Base-by-base conservation (phyloP, 2,797 vertebrate species). In the Knipowitschia caucasica region DNA sequence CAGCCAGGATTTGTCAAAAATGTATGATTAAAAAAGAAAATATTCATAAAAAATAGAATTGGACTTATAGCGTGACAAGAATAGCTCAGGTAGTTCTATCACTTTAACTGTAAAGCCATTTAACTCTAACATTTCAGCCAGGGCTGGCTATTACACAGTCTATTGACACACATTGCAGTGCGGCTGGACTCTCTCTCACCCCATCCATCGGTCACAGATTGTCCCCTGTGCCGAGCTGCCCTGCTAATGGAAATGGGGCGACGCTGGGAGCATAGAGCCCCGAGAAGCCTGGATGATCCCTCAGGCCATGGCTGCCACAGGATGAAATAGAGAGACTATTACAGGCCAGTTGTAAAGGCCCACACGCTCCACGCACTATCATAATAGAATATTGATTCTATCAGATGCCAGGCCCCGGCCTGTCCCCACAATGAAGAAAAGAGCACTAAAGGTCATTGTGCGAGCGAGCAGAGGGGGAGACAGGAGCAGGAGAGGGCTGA, bases 311-410 rank as follows among this genome's bases (percentile, higher is more conserved):
- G 87, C 88, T 89, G 88, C 87, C 87, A 90, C 74, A 58, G 86
- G 83, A 91, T 90, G 88, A 92, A 91, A 91, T 90, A 90, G 84
- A 77, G 85, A 90, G 85, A 86, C 90, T 89, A 91, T 92, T 92
- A 85, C 85, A 81, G 89, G 76, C 73, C 76, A 82, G 90, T 87
- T 92, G 82, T 90, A 86, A 91, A 92, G 85, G 85, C 80, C 74
- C 88, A 79, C 75, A 88, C 88, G 82, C 88, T 84, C 75, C 83
- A 77, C 77, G 85, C 89, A 89, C 86, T 90, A 91, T 94, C 60
- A 39, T 95, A 96, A 96, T 95, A 93, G 89, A 93, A 93, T 98
- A 96, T 95, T 95, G 94, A 98, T 96, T 94, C 91, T 90, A 89
- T 88, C 89, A 90, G 90, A 92, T 92, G 85, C 88, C 88, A 86